Evolutionary conservation across 2,113 vertebrate genomes (phyloP).

Genomic region (Scopus umbretta): DNA sequence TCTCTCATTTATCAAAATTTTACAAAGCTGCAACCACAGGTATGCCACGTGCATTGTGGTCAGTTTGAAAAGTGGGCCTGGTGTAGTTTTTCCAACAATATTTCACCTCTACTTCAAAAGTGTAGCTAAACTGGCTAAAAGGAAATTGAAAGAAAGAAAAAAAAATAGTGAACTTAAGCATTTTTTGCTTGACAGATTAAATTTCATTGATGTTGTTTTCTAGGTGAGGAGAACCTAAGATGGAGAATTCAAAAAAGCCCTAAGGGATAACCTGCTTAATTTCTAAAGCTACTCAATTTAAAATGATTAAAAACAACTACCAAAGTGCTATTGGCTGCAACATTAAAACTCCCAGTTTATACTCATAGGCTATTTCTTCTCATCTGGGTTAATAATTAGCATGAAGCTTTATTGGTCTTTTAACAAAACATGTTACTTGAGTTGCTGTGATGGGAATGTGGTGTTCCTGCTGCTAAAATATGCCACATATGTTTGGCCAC

Average conservation of each 20-base stretch:
- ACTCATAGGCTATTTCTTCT: neutral
- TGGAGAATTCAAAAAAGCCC: neutral
- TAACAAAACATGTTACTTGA: neutral
- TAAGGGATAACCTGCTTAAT: neutral
- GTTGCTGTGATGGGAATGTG: neutral
- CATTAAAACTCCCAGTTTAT: neutral
- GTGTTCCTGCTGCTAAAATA: neutral
- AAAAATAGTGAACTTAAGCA: neutral
- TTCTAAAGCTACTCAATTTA: neutral
- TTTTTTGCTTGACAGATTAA: neutral
- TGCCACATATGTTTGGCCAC: neutral
- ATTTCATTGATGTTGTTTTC: neutral
- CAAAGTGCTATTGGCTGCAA: neutral
- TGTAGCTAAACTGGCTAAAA: neutral
- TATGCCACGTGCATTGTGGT: neutral
- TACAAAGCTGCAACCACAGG: neutral
- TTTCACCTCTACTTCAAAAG: constrained; percentile 32
- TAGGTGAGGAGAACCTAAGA: neutral
- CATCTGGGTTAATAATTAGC: neutral
- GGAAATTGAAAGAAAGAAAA: neutral
- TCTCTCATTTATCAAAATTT: constrained; percentile 33
- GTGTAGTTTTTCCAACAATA: constrained; percentile 37
- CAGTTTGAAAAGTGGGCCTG: neutral
- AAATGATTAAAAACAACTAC: neutral
- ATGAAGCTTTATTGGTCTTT: neutral